Base-by-base conservation (phyloP, 2,888 invertebrate species). In the Brassicogethes aeneus region DNA sequence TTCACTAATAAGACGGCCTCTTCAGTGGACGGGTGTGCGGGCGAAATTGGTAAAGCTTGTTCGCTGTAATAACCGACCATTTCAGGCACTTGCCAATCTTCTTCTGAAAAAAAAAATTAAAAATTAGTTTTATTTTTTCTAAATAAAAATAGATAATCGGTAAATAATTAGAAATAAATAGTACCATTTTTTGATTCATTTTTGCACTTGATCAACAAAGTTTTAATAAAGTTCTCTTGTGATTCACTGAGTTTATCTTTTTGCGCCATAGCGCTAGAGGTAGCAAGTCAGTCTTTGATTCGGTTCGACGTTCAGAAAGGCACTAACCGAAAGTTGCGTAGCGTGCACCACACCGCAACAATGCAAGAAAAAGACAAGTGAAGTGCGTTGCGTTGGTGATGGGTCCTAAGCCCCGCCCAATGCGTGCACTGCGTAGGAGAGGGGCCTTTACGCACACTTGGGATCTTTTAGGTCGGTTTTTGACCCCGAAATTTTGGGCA, bases 1-100 rank as follows among this genome's bases (percentile, higher is more conserved):
- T 75, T 75, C 3, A 57, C 71, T 37, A 54, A 45, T 23, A 56
- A 45, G 5, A 58, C 52, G 47, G 60, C 50, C 48, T 61, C 56
- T 43, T 64, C 59, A 43, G 60, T 55, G 29, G 60, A 52, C 15
- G 61, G 56, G 23, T 61, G 60, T 15, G 64, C 59, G 16, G 63
- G 66, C 36, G 66, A 65, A 36, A 68, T 65, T 8, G 69, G 66
- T 42, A 68, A 53, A 38, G 68, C 53, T 16, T 64, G 61, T 51
- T 70, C 69, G 54, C 62, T 66, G 59, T 71, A 72, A 52, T 68
- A 72, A 37, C 73, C 73, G 35, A 74, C 74, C 73, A 75, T 74
- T 56, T 72, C 70, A 41, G 59, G 61, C 53, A 58, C 53, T 62
- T 67, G 55, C 71, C 72, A 72, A 52, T 64, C 54, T 50, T 66